Conservation (phyloP, 2,888 invertebrate species). For the Drosophila helvetica region DNA sequence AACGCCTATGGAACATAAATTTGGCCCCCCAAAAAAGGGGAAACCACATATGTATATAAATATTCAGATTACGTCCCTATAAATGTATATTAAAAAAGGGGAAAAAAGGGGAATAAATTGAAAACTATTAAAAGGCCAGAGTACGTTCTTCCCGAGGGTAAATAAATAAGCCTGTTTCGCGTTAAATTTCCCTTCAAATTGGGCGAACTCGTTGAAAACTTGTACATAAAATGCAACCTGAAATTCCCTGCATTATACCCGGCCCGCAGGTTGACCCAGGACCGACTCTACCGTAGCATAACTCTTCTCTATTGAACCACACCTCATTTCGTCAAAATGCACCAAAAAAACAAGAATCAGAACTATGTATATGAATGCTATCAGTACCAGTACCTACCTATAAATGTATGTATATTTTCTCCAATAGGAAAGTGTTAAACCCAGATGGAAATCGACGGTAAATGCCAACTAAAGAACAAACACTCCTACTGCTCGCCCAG, state of each 20-base stretch:
- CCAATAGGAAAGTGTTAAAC: conserved; percentile 83
- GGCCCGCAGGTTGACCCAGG: too few species aligned
- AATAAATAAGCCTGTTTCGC: neutral
- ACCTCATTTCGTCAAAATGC: conserved; percentile 27
- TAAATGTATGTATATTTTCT: conserved; percentile 64
- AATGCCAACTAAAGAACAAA: conserved; percentile 52
- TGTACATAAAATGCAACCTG: neutral
- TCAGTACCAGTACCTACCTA: conserved; percentile 26
- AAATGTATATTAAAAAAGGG: neutral
- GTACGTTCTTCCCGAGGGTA: neutral
- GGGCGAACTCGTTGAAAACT: neutral
- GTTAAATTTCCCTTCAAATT: neutral
- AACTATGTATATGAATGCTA: conserved; percentile 17
- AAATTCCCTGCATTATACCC: neutral
- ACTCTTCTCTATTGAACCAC: conserved; percentile 4
- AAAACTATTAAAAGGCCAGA: neutral
- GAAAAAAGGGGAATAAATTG: neutral
- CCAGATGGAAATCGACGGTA: conserved; percentile 84
- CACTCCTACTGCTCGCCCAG: conserved; percentile 17
- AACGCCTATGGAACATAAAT: neutral
- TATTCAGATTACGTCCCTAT: neutral
- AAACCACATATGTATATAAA: neutral
- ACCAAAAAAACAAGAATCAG: conserved; percentile 4
- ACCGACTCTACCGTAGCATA: neutral
- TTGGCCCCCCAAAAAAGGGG: too few species aligned